Evolutionary conservation across 1,140 invertebrate species (phyloP).

Genomic region (Danaus melanippus): DNA sequence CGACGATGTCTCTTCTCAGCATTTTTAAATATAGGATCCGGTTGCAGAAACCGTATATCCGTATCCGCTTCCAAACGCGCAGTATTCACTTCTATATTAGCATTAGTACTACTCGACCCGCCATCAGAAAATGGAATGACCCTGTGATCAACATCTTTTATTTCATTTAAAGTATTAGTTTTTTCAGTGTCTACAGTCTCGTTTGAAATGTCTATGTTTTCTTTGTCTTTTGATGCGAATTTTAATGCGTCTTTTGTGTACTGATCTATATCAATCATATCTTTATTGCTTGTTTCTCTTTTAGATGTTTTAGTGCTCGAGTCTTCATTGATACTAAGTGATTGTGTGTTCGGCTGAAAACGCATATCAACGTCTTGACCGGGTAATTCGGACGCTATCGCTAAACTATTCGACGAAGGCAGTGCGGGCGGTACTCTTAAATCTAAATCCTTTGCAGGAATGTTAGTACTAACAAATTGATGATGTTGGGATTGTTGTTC

Average conservation of each 20-base stretch:
- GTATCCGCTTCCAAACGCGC: conserved; percentile 65
- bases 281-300: conserved; percentile 45
- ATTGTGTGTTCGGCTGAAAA: conserved; percentile 44
- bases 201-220: conserved; percentile 62
- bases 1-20: conserved; percentile 60
- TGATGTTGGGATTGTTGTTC: conserved; percentile 31
- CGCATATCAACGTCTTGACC: conserved; percentile 73
- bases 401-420: conserved; percentile 35
- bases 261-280: conserved; percentile 69
- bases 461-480: conserved; percentile 29
- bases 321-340: conserved; percentile 31
- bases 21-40: conserved; percentile 60
- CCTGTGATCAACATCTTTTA: conserved; percentile 70
- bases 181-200: conserved; percentile 51
- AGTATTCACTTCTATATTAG: conserved; percentile 43
- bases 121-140: conserved; percentile 63
- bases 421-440: conserved; percentile 56
- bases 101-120: conserved; percentile 30
- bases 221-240: conserved; percentile 64
- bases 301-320: conserved; percentile 23
- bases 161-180: conserved; percentile 41
- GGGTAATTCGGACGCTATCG: conserved; percentile 39
- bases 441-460: conserved; percentile 59
- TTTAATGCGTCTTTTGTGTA: conserved; percentile 71
- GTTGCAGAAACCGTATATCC: conserved; percentile 64